Percentiles rank a stretch among this genome's conserved stretches.
Conservation (phyloP, 2,888 invertebrate genomes). For the Macropis europaea region DNA sequence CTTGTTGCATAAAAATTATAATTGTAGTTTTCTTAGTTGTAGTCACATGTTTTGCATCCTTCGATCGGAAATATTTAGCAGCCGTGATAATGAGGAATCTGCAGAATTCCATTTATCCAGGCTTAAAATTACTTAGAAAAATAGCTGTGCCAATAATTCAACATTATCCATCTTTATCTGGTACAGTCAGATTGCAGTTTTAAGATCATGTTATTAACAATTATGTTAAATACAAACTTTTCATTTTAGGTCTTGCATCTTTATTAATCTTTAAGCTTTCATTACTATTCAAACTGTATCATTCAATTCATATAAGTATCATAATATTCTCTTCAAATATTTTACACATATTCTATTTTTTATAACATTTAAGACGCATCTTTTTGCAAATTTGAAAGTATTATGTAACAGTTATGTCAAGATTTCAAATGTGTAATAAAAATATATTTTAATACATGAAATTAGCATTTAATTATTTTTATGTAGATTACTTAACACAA, state of each 20-base stretch:
- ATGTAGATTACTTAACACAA: background rate
- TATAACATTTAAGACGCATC: too few relatives aligned
- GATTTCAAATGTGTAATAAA: background rate
- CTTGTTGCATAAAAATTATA: conserved; percentile 58
- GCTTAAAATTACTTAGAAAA: conserved; percentile 86
- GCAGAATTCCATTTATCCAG: conserved; percentile 91
- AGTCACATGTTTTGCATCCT: conserved; percentile 78
- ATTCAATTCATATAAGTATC: too few relatives aligned
- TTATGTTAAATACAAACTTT: background rate
- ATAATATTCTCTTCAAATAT: too few relatives aligned
- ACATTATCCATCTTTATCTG: conserved; percentile 87
- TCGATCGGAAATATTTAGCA: conserved; percentile 84
- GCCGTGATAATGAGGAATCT: conserved; percentile 86
- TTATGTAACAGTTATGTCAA: too few relatives aligned
- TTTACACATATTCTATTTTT: background rate
- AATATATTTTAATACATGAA: background rate
- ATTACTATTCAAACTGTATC: too few relatives aligned
- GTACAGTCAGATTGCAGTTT: conserved; percentile 79
- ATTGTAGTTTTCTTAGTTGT: conserved; percentile 73
- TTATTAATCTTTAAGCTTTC: too few relatives aligned
- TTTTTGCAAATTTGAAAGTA: too few relatives aligned
- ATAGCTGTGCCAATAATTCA: conserved; percentile 89
- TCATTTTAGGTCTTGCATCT: too few relatives aligned
- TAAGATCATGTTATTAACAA: background rate
- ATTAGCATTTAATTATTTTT: background rate